Base-by-base conservation (phyloP, 2,113 vertebrate species). In the Nestor notabilis region DNA sequence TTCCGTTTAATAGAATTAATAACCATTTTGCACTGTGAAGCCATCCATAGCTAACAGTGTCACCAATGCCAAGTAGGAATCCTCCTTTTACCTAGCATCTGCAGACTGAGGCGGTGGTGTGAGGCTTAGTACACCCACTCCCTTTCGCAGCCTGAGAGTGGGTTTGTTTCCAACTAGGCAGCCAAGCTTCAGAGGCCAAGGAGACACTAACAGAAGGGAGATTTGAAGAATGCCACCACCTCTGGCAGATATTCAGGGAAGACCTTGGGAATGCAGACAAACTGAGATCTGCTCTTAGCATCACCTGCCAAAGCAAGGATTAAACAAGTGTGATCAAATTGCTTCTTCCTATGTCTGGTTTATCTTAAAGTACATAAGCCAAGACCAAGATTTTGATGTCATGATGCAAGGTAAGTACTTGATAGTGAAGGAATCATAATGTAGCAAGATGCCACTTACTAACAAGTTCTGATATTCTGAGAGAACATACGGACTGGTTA, bases 201-300 rank as follows among this genome's bases (percentile, higher is more conserved):
- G 52, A 77, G 52, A 50, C n/a, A 37, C 31, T 63, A 43, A 64
- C 17, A 37, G 47, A 64, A 82, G 43, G 53, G 56, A 61, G 65
- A 77, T 81, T 66, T 52, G 50, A 88, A 76, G 74, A 92, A 93
- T 72, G 69, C 69, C 49, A 44, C 28, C 44, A 47, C 52, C n/a
- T 56, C 58, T 84, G 74, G 70, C 69, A 84, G 87, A 66, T 74
- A 80, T 69, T 81, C 70, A 53, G 47, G 20, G 74, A 53, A 68
- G 47, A 53, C 31, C 61, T 52, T 25, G 35, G 71, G 72, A 76
- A 29, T 20, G 20, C 27, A 91, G 79, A 31, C 35, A 29, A 80
- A 53, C 49, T 23, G 44, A 53, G 31, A 5, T 47, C 75, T 81
- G 69, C 64, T 63, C 65, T 46, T n/a, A 47, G 58, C 50, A 33